phyloP scores from a whole-genome alignment of 1,140 invertebrate genomes.

The Drosophila pandora region DNA sequence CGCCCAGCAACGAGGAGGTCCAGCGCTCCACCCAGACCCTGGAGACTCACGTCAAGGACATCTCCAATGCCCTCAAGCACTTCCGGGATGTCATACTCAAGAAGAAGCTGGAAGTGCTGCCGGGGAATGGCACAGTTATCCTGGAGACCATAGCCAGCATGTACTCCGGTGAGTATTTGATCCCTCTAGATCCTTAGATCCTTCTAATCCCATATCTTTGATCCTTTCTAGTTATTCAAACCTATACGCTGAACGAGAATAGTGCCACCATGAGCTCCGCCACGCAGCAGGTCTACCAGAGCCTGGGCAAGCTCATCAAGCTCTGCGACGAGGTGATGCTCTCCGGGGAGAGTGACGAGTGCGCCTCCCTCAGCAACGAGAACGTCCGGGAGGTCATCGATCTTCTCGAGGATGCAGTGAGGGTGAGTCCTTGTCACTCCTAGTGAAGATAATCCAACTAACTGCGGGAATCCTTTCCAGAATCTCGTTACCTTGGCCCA shows the following conservation, averaged over 20 bases:
- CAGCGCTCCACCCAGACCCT: slow-evolving; percentile 86
- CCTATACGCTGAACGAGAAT: slow-evolving; percentile 88
- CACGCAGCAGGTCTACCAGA: slow-evolving; percentile 93
- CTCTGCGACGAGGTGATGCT: slow-evolving; percentile 95
- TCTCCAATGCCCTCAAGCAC: slow-evolving; percentile 91
- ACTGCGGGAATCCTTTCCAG: slow-evolving; percentile 51
- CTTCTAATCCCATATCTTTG: not conserved
- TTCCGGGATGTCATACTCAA: slow-evolving; percentile 96
- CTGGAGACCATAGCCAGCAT: slow-evolving; percentile 95
- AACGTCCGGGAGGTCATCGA: slow-evolving; percentile 92
- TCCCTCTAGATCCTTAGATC: not conserved
- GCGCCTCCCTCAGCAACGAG: slow-evolving; percentile 87
- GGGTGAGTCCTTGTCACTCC: slow-evolving; percentile 84
- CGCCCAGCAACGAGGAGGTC: slow-evolving; percentile 85
- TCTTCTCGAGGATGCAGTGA: slow-evolving; percentile 91
- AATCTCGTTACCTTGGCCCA: slow-evolving; percentile 87
- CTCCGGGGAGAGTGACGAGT: slow-evolving; percentile 85
- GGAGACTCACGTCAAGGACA: slow-evolving; percentile 87
- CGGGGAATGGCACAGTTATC: slow-evolving; percentile 95
- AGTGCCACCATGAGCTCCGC: slow-evolving; percentile 88
- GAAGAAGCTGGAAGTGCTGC: slow-evolving; percentile 95
- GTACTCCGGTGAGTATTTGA: slow-evolving; percentile 86
- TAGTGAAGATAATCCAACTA: too few relatives aligned
- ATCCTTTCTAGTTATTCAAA: slow-evolving; percentile 84
- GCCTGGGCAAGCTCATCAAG: slow-evolving; percentile 93